A percentile compares a stretch with the other conserved stretches of the same genome.
Evolutionary conservation across 2,888 invertebrate species (phyloP).

Genomic region (Megalurothrips usitatus): DNA sequence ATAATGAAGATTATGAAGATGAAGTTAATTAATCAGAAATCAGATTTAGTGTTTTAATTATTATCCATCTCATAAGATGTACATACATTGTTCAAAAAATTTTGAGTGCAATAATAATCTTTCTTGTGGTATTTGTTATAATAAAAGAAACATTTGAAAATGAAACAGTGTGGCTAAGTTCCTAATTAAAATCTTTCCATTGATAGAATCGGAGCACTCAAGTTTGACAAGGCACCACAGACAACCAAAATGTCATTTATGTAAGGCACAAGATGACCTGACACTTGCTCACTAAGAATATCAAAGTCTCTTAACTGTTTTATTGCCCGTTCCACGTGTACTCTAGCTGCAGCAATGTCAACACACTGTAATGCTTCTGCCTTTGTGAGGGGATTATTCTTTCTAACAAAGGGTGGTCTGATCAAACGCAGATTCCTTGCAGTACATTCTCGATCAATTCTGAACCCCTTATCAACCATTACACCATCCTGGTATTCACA

Average conservation of each 20-base stretch:
- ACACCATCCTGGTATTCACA: constrained; percentile 29
- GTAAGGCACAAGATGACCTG: background rate
- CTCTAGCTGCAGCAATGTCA: constrained; percentile 30
- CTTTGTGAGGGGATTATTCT: background rate
- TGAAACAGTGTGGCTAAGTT: too few relatives aligned
- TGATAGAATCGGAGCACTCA: background rate
- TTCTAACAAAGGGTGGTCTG: background rate
- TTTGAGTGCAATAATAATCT: too few relatives aligned
- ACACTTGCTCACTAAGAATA: constrained; percentile 12
- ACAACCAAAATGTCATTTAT: background rate
- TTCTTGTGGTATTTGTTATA: too few relatives aligned
- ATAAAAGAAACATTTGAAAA: too few relatives aligned
- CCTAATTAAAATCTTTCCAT: constrained; percentile 6
- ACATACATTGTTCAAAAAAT: too few relatives aligned
- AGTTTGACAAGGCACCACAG: background rate
- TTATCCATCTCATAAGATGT: too few relatives aligned
- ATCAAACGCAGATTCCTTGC: background rate
- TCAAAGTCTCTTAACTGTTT: constrained; percentile 30
- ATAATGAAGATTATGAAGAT: too few relatives aligned
- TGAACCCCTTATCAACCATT: constrained; percentile 31
- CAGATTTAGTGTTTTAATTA: too few relatives aligned
- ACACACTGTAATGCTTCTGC: background rate
- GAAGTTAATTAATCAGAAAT: too few relatives aligned
- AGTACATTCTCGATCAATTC: constrained; percentile 27
- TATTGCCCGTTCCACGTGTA: constrained; percentile 31